Base-by-base conservation (phyloP, 2,113 vertebrate species). In the Hemiprocne comata region DNA sequence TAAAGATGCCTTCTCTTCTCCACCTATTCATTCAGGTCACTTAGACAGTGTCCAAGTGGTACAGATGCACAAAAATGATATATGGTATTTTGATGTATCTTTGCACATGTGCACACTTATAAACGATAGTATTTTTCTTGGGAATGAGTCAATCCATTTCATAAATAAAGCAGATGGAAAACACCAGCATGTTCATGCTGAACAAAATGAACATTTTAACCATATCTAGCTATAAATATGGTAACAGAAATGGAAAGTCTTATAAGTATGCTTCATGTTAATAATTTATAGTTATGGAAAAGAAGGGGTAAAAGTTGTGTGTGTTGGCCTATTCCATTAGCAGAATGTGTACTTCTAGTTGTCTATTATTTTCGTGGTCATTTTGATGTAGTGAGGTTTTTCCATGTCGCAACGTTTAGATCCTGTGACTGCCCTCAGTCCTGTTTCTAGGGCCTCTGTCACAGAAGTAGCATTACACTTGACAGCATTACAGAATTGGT, bases 401-500 rank as follows among this genome's bases (percentile, higher is more conserved):
- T 33, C 18, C 44, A 13, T 69, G 25, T 46, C 10, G 8, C 0
- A 0, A 12, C 5, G 2, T 26, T 31, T 69, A 31, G 38, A 28
- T 61, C 11, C 17, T 36, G 12, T 78, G 50, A 17, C 14, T 31
- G 17, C 12, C 8, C 26, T 71, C 23, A 24, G 50, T 40, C 31
- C 36, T 29, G 11, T 84, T 86, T 70, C 58, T 85, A 21, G 65
- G 87, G 12, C 64, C 11, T 38, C 28, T 74, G 8, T 50, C 34
- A 33, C 36, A 34, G 58, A 51, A 17, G 12, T 55, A 21, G 50
- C 0, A 0, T 58, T 62, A 25, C 0, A 0, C 15, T 24, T 48
- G 38, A n/a, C 34, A 31, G 42, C 0, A 0, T 57, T 36, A 17
- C 16, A 44, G 54, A 69, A 64, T 51, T 0, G 0, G 6, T 5